Percentiles rank a stretch among this genome's conserved stretches.
Evolutionary conservation across 2,888 invertebrate genomes (phyloP).

Genomic region (Linnaemya vulpina): DNA sequence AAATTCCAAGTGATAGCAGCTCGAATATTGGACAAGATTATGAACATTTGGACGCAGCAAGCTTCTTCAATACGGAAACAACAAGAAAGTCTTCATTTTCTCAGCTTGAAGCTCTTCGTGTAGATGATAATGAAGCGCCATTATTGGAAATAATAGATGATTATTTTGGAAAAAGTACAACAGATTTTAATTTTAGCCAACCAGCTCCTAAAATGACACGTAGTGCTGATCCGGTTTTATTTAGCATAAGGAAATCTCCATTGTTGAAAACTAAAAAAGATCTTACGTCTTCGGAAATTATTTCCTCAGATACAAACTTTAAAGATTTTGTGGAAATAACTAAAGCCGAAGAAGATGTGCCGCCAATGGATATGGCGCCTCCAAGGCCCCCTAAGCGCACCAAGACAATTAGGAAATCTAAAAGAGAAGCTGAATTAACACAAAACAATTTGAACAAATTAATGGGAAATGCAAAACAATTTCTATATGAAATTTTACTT

Average conservation of each 20-base stretch:
- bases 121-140: conserved; percentile 71
- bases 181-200: conserved; percentile 76
- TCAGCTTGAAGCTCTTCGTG: conserved; percentile 61
- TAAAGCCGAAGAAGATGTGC: conserved; percentile 76
- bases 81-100: conserved; percentile 60
- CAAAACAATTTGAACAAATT: conserved; percentile 18
- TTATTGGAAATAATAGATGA: conserved; percentile 86
- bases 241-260: conserved; percentile 67
- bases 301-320: conserved; percentile 73
- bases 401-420: conserved; percentile 78
- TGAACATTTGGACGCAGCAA: conserved; percentile 74
- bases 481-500: conserved; percentile 79
- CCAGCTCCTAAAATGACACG: conserved; percentile 57
- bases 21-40: conserved; percentile 77
- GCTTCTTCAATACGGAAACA: conserved; percentile 23
- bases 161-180: conserved; percentile 85
- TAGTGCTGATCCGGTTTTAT: conserved; percentile 79
- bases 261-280: conserved; percentile 56
- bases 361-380: conserved; percentile 76
- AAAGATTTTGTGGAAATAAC: conserved; percentile 72
- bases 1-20: conserved; percentile 74
- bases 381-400: conserved; percentile 79
- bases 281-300: conserved; percentile 81
- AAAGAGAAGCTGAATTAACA: conserved; percentile 44
- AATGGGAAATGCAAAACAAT: conserved; percentile 67